Base-by-base conservation (phyloP, 2,888 invertebrate species). In the Siphlonurus alternatus region DNA sequence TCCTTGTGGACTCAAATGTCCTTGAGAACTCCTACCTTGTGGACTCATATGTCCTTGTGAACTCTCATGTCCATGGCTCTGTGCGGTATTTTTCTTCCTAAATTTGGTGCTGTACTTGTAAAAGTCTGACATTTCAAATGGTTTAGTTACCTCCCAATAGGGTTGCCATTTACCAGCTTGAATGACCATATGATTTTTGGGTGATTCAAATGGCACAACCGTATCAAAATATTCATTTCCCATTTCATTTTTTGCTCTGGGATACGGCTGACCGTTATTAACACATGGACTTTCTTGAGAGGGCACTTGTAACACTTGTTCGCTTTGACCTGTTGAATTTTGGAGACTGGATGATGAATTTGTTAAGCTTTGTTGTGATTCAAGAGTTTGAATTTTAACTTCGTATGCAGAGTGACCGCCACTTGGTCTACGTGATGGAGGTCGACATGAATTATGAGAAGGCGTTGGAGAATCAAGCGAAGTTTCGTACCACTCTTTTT, bases 101-200 rank as follows among this genome's bases (percentile, higher is more conserved):
- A 89, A 93, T 74, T 94, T 93, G 2, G 93, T 94, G 63, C 95
- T 96, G 75, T 97, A 97, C 76, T 96, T 97, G 75, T 95, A 97
- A 76, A 94, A 96, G 76, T 97, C 97, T 0, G 94, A 88, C 91
- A 96, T 94, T 80, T 96, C 96, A 77, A 95, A 97, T 2, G 96
- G 96, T 74, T 97, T 97, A 0, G 92, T 91, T 65, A 93, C 90
- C 78, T 97, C 96, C 71, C 91, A 83, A 73, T 92, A 93, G 0
- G 93, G 93, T 74, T 91, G 91, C 78, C 89, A 92, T 70, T 89
- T 90, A 51, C 92, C 93, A 68, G 89, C 88, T 72, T 91, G 89
- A 38, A 93, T 89, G 0, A 93, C 82, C 1, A 89, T 92, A 72
- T 90, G 82, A 73, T 89, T 90, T 73, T 87, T 87, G 0, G 90